A percentile compares a stretch with the other conserved stretches of the same genome.
These are phyloP conservation scores for Entomyzon cyanotis DNA, from an alignment of 2,113 vertebrate genomes.

Conservation along the genomic window DNA sequence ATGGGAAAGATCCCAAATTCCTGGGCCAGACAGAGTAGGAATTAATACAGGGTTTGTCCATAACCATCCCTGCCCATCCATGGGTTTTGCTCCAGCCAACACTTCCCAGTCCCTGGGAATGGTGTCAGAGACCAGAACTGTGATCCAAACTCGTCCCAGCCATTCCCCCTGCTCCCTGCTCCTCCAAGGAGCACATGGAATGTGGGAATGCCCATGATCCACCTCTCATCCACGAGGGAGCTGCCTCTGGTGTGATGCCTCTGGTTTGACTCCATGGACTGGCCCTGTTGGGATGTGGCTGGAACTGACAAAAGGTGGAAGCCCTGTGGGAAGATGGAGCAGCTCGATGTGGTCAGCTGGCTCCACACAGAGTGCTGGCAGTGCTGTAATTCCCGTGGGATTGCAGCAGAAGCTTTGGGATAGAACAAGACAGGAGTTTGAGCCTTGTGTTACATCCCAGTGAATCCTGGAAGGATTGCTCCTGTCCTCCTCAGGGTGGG, in stretches of 20 bases:
- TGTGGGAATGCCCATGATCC: background rate
- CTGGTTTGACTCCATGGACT: background rate
- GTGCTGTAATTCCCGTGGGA: fast-evolving
- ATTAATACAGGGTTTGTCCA: background rate
- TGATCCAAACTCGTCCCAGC: background rate
- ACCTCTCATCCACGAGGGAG: fast-evolving
- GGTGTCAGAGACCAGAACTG: background rate
- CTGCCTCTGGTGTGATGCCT: background rate
- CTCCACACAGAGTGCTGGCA: fast-evolving
- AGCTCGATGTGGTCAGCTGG: background rate
- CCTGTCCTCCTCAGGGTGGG: background rate
- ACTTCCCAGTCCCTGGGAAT: too few species aligned
- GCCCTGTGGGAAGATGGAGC: background rate
- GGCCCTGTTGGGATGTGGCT: background rate
- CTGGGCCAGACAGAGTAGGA: background rate
- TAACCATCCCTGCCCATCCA: background rate
- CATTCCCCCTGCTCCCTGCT: background rate
- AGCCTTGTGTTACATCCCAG: background rate
- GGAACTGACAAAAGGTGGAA: background rate
- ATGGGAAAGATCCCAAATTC: background rate
- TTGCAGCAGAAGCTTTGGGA: background rate
- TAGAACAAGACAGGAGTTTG: background rate
- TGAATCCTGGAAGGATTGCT: background rate
- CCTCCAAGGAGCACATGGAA: background rate
- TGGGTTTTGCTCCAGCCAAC: background rate